Conservation (phyloP, 2,797 vertebrate genomes). For the Balearica regulorum region DNA sequence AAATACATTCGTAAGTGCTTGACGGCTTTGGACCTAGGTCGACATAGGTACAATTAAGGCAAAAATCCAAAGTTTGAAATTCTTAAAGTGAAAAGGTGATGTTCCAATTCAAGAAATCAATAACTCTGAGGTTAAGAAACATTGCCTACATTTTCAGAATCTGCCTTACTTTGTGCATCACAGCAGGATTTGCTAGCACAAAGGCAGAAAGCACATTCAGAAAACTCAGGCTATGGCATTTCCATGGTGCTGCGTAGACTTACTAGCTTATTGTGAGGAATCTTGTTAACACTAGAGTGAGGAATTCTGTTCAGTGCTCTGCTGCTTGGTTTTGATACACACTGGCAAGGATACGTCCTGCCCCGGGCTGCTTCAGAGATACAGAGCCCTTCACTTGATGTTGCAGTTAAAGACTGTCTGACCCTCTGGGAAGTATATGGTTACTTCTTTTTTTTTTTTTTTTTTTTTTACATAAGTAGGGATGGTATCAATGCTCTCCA, state of each 20-base stretch:
- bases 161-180: background rate
- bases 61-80: background rate
- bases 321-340: background rate
- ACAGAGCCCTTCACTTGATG: background rate
- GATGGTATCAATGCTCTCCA: constrained; percentile 24
- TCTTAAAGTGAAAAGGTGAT: background rate
- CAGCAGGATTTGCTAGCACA: background rate
- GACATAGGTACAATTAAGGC: background rate
- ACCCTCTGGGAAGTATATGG: background rate
- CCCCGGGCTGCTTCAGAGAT: background rate
- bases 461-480: background rate
- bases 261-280: background rate
- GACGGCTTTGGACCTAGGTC: background rate
- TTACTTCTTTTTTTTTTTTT: background rate
- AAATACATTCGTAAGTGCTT: background rate
- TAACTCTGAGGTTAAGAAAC: background rate
- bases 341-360: background rate
- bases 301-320: background rate
- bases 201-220: background rate
- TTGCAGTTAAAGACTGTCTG: constrained; percentile 26
- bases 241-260: background rate
- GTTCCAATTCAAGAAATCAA: background rate
- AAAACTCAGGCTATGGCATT: background rate
- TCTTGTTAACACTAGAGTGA: background rate
- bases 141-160: background rate